These are phyloP conservation scores for Fopius arisanus DNA, from an alignment of 1,140 invertebrate genomes.

Conservation along the genomic window DNA sequence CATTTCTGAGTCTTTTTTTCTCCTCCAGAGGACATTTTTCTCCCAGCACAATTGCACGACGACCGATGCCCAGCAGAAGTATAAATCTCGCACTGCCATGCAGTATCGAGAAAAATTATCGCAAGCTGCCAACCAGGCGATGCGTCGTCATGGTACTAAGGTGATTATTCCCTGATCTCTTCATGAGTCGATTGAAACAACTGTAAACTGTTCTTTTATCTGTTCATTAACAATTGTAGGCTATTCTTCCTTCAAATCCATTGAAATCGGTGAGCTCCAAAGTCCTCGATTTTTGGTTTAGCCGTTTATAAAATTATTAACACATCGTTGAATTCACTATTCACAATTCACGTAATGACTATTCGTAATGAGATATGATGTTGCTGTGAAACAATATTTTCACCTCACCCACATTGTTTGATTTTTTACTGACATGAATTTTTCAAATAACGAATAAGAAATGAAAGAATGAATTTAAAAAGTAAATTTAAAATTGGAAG, in stretches of 20 bases:
- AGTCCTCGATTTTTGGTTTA: conserved; percentile 10
- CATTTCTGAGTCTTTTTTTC: conserved; percentile 86
- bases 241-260: conserved; percentile 52
- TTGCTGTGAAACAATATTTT: background rate
- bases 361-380: too few relatives aligned
- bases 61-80: conserved; percentile 96
- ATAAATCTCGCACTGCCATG: conserved; percentile 93
- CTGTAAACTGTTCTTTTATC: background rate
- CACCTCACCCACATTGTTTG: background rate
- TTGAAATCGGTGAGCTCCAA: conserved; percentile 56
- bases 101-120: conserved; percentile 90
- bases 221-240: conserved; percentile 54
- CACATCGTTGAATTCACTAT: background rate
- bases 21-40: conserved; percentile 91
- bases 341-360: background rate
- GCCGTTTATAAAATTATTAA: conserved; percentile 1
- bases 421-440: background rate
- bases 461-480: too few relatives aligned
- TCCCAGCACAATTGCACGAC: conserved; percentile 91
- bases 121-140: conserved; percentile 82
- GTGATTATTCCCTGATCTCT: conserved; percentile 64
- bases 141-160: conserved; percentile 89
- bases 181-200: too few relatives aligned
- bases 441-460: background rate
- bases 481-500: too few relatives aligned